A percentile compares a stretch with the other conserved stretches of the same genome.
These are phyloP conservation scores for Thaumetopoea pityocampa DNA, from an alignment of 1,140 invertebrate genomes.

Conservation along the genomic window DNA sequence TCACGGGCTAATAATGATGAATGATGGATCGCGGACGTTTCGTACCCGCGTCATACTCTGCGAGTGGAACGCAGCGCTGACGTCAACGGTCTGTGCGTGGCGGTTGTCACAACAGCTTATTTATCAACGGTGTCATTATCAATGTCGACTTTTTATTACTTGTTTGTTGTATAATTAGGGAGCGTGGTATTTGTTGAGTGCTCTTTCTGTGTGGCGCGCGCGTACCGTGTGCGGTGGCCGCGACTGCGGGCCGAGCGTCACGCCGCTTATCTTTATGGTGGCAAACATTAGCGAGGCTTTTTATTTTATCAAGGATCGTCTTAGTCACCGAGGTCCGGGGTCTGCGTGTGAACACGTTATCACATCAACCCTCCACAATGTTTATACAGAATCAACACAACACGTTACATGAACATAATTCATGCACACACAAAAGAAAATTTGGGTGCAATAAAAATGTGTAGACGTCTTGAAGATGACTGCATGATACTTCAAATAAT, in stretches of 20 bases:
- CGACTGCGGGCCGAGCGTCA: constrained; percentile 43
- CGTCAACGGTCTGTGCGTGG: constrained; percentile 19
- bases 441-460: too few relatives aligned
- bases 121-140: constrained; percentile 35
- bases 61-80: constrained; percentile 14
- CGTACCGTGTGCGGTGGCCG: constrained; percentile 53
- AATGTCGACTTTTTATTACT: constrained; percentile 51
- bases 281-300: constrained; percentile 60
- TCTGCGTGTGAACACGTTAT: constrained; percentile 42
- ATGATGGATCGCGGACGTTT: too few relatives aligned
- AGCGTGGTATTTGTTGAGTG: constrained; percentile 44
- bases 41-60: constrained; percentile 12
- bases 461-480: too few relatives aligned
- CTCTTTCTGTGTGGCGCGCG: constrained; percentile 41
- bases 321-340: constrained; percentile 54
- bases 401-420: constrained; percentile 23
- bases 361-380: constrained; percentile 59
- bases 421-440: background rate
- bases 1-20: too few relatives aligned
- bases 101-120: constrained; percentile 21
- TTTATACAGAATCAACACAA: constrained; percentile 45
- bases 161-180: constrained; percentile 57
- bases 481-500: too few relatives aligned
- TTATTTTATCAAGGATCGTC: constrained; percentile 64
- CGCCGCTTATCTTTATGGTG: constrained; percentile 61